phyloP scores from a whole-genome alignment of 2,113 vertebrate genomes.

The Taurulus bubalis region DNA sequence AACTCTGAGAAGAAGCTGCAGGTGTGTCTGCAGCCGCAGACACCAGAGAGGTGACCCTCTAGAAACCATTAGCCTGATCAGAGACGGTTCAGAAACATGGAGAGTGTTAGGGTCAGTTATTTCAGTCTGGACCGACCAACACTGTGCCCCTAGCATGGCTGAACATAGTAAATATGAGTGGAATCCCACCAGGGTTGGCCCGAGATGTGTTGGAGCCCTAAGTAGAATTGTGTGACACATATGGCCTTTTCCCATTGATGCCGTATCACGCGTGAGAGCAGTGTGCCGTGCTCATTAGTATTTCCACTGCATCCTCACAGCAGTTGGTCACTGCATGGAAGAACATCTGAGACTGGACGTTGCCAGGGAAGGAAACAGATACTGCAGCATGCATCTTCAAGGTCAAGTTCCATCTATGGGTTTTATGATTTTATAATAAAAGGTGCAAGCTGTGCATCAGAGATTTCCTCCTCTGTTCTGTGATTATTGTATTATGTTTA shows the following conservation, averaged over 20 bases:
- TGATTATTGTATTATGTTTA: not conserved
- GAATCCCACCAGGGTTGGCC: not conserved
- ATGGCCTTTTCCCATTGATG: not conserved
- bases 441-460: not conserved
- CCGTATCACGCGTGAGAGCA: not conserved
- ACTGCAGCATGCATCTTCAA: conserved; percentile 19
- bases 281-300: conserved; percentile 46
- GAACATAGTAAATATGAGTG: not conserved
- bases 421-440: not conserved
- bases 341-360: conserved; percentile 19
- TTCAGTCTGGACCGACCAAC: not conserved
- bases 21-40: not conserved
- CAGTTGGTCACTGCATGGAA: conserved; percentile 33
- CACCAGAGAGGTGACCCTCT: not conserved
- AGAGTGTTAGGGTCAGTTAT: not conserved
- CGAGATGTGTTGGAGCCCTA: not conserved
- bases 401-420: conserved; percentile 10
- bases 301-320: conserved; percentile 42
- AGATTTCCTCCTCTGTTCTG: not conserved
- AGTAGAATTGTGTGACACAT: conserved; percentile 3
- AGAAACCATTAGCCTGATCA: not conserved
- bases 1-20: not conserved
- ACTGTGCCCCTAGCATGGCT: not conserved
- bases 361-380: not conserved
- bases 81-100: not conserved